Evolutionary conservation across 2,888 invertebrate genomes (phyloP).

Genomic region (Andricus quercusramuli): DNA sequence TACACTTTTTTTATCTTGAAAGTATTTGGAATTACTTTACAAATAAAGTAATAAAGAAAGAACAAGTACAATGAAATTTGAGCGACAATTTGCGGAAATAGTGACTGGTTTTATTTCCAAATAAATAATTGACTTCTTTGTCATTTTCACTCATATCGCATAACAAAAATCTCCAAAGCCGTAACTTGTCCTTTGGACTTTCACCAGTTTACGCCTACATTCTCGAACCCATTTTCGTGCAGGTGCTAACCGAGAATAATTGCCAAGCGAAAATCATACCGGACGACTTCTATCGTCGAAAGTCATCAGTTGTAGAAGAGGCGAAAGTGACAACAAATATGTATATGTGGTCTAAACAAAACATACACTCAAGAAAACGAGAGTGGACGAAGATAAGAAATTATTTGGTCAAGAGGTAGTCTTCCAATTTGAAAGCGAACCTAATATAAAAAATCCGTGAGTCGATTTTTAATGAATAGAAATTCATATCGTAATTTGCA

Average conservation of each 20-base stretch:
- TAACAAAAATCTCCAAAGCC: background rate
- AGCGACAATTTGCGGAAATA: background rate
- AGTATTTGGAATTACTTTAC: too few species aligned
- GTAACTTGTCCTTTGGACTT: constrained; percentile 52
- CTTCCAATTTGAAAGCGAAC: background rate
- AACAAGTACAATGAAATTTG: background rate
- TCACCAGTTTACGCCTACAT: constrained; percentile 58
- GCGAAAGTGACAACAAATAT: constrained; percentile 63
- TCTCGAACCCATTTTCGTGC: constrained; percentile 56
- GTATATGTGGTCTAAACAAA: background rate
- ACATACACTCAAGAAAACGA: background rate
- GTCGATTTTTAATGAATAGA: background rate
- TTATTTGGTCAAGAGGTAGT: background rate
- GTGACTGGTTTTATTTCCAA: background rate
- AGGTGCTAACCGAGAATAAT: constrained; percentile 60
- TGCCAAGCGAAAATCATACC: constrained; percentile 55
- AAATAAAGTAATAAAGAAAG: background rate
- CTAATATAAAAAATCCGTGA: background rate
- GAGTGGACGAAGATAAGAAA: background rate
- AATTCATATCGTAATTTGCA: background rate
- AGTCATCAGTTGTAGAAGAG: constrained; percentile 59
- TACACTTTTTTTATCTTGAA: too few species aligned
- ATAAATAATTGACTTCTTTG: background rate
- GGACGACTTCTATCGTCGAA: constrained; percentile 52
- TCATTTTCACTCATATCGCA: background rate